phyloP scores from a whole-genome alignment of 1,140 invertebrate genomes.

The Drosophila navojoa region DNA sequence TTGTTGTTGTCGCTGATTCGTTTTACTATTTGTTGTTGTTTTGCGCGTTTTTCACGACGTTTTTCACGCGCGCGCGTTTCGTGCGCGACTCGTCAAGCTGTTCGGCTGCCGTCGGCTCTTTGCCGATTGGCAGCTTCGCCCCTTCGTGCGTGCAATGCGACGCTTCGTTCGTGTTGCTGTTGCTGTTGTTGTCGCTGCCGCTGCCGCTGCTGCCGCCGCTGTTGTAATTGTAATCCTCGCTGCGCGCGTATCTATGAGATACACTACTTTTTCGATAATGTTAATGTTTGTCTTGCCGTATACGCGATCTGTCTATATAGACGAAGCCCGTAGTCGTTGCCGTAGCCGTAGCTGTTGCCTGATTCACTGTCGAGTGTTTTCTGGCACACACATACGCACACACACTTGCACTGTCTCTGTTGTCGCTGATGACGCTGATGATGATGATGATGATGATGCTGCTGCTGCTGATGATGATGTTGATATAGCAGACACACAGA shows the following conservation, averaged over 20 bases:
- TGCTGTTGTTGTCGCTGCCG: slow-evolving; percentile 24
- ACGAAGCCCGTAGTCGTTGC: slow-evolving; percentile 33
- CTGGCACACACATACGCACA: slow-evolving; percentile 60
- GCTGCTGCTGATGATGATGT: slow-evolving; percentile 54
- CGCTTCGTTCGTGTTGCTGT: slow-evolving; percentile 45
- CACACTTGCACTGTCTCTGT: slow-evolving; percentile 41
- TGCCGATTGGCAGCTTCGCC: slow-evolving; percentile 51
- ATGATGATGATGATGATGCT: slow-evolving; percentile 41
- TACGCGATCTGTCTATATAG: slow-evolving; percentile 77
- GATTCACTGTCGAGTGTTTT: slow-evolving; percentile 76
- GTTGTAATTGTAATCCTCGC: slow-evolving; percentile 76
- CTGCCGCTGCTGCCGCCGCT: slow-evolving; percentile 7
- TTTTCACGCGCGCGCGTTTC: slow-evolving; percentile 75
- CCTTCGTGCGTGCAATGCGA: slow-evolving; percentile 55
- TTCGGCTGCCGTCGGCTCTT: slow-evolving; percentile 52
- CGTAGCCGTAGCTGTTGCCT: slow-evolving; percentile 49
- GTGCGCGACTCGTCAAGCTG: slow-evolving; percentile 39
- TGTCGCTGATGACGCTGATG: slow-evolving; percentile 51
- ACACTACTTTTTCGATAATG: slow-evolving; percentile 45
- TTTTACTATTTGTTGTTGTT: slow-evolving; percentile 19
- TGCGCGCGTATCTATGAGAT: slow-evolving; percentile 62
- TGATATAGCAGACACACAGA: slow-evolving; percentile 78
- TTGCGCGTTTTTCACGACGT: slow-evolving; percentile 62
- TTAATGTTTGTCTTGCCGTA: slow-evolving; percentile 78
- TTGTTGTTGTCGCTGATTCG: slow-evolving; percentile 20